Conservation (phyloP, 2,797 vertebrate species). For the Phalanger gymnotis region DNA sequence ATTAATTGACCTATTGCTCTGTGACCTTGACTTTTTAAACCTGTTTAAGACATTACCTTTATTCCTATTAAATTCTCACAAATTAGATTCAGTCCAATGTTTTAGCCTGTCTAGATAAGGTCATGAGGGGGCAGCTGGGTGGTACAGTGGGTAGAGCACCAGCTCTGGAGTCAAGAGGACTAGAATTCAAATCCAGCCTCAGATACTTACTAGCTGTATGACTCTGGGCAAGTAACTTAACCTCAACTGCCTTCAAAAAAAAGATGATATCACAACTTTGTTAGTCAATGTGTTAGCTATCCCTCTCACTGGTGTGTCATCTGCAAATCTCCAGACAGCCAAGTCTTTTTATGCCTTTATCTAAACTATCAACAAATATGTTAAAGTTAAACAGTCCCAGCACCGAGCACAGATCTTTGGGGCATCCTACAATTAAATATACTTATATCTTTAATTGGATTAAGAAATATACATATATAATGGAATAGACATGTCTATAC, state of each 20-base stretch:
- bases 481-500: not conserved
- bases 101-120: not conserved
- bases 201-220: not conserved
- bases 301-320: not conserved
- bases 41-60: not conserved
- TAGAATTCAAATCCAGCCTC: not conserved
- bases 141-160: not conserved
- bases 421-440: not conserved
- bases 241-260: not conserved
- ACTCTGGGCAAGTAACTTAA: not conserved
- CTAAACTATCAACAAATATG: not conserved
- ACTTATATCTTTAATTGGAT: not conserved
- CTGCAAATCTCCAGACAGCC: not conserved
- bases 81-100: not conserved
- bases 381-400: not conserved
- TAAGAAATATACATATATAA: not conserved
- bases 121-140: not conserved
- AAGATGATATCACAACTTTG: not conserved
- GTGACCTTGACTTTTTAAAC: not conserved
- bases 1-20: not conserved
- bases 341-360: not conserved
- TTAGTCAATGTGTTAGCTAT: not conserved
- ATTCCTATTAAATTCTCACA: not conserved
- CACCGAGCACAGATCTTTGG: not conserved
- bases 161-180: not conserved